These are phyloP conservation scores for Planiliza haematocheilus DNA, from an alignment of 2,113 vertebrate genomes.

Conservation along the genomic window DNA sequence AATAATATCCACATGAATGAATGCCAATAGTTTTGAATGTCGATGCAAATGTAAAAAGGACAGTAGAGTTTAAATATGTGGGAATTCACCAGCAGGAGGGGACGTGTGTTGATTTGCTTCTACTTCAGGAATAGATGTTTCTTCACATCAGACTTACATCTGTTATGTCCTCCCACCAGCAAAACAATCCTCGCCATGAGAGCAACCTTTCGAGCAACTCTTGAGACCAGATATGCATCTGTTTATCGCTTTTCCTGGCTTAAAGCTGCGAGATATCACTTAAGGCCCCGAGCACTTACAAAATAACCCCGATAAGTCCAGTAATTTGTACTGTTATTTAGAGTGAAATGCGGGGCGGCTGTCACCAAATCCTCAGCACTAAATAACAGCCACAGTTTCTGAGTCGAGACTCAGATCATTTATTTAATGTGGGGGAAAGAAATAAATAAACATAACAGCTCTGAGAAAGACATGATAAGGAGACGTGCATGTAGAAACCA, in stretches of 20 bases:
- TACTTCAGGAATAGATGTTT: constrained; percentile 44
- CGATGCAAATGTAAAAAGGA: too few relatives aligned
- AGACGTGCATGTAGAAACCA: constrained; percentile 36
- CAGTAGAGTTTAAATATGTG: neutral
- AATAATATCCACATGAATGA: too few relatives aligned
- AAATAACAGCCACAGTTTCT: constrained; percentile 45
- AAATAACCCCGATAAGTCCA: constrained; percentile 38
- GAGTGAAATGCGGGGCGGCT: constrained; percentile 17
- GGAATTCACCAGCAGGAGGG: neutral
- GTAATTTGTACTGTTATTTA: constrained; percentile 19
- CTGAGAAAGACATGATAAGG: constrained; percentile 30
- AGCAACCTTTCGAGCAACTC: constrained; percentile 33
- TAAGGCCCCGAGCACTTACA: constrained; percentile 27
- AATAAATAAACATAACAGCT: constrained; percentile 29
- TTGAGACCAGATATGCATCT: constrained; percentile 26
- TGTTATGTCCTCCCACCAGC: constrained; percentile 52
- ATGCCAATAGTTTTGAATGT: too few relatives aligned
- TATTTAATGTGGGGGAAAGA: constrained; percentile 42
- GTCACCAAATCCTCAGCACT: constrained; percentile 21
- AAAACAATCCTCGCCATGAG: constrained; percentile 47
- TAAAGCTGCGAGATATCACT: constrained; percentile 36
- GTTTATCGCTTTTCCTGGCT: constrained; percentile 20
- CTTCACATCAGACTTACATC: constrained; percentile 35
- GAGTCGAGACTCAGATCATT: constrained; percentile 48
- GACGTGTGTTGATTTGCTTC: constrained; percentile 20